Evolutionary conservation across 2,797 vertebrate species (phyloP).

Genomic region (Macropodus opercularis): DNA sequence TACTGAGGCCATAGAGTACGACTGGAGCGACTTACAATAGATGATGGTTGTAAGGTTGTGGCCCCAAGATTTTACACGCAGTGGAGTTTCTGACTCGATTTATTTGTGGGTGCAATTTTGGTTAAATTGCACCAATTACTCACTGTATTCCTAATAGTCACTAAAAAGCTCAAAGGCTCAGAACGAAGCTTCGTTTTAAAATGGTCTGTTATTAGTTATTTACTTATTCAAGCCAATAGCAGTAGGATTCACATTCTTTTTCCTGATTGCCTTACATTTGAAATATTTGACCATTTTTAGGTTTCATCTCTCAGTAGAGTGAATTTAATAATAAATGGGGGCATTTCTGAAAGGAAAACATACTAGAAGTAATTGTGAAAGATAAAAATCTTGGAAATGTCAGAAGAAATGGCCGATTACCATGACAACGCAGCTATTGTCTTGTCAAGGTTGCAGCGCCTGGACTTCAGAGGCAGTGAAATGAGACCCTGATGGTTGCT

Average conservation of each 20-base stretch:
- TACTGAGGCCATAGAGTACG: no score
- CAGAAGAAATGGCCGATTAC: conserved; percentile 63
- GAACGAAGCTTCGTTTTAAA: no score
- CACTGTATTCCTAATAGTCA: no score
- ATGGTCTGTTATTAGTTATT: neutral
- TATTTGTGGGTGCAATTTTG: no score
- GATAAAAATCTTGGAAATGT: conserved; percentile 65
- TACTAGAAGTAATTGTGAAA: conserved; percentile 43
- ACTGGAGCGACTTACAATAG: no score
- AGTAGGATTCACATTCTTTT: neutral
- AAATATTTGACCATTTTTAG: conserved; percentile 5
- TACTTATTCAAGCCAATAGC: neutral
- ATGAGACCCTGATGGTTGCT: conserved; percentile 31
- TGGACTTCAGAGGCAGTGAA: conserved; percentile 25
- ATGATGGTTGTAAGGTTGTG: no score
- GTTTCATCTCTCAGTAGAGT: conserved; percentile 3
- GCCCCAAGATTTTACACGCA: no score
- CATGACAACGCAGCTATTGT: conserved; percentile 68
- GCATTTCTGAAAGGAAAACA: conserved; percentile 46
- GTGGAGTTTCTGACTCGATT: no score
- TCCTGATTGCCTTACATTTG: neutral
- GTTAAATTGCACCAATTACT: no score
- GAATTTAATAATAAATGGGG: conserved; percentile 41
- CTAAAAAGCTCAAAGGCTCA: no score
- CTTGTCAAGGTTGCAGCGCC: conserved; percentile 50